Evolutionary conservation across 2,888 invertebrate species (phyloP), one percentile per base, ranked within the genome.

Genomic region (Buathra laborator): DNA sequence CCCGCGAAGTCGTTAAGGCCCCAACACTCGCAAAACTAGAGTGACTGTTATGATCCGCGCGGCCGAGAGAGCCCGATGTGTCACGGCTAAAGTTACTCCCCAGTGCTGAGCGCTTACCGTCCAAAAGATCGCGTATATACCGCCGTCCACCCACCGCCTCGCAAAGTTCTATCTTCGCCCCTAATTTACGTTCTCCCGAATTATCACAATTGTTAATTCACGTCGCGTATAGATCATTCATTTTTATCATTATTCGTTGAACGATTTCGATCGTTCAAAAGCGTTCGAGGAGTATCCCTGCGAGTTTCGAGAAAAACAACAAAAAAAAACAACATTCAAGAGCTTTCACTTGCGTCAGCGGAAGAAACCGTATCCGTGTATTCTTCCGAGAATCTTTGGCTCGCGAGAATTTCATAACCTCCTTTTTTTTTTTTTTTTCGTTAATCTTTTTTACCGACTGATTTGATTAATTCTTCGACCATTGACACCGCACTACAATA

Each of bases 81-180:
- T 91, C 89, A 88, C 88, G 88, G 89, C 89, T 90, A 89, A 91
- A 91, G 90, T 91, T 90, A 89, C 86, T 43, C 84, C 84, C 59
- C 37, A 7, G 14, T 24, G 62, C 64, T 37, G 44, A 29, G 43
- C 48, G 37, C 59, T 68, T 87, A 87, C 84, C 16, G 19, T 19
- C 19, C 16, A 0, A 5, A 9, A 37, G 37, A 37, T 37, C 37
- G 37, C 37, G 12, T 24, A 24, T 56, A 56, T 53, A 53, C 10
- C 19, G 56, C 9, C 1, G 24, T 68, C 62, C 75, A 70, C 81
- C 75, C 75, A 81, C 81, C 14, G 68, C 29, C 70, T 75, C 14
- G 48, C 62, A 51, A 76, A 75, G 70, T 75, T 81, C 48, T 70
- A 70, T 70, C 62, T 32, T 29, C 29, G 7, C 12, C 24, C 6